Evolutionary conservation across 2,888 invertebrate genomes (phyloP).

Genomic region (Buathra laborator): DNA sequence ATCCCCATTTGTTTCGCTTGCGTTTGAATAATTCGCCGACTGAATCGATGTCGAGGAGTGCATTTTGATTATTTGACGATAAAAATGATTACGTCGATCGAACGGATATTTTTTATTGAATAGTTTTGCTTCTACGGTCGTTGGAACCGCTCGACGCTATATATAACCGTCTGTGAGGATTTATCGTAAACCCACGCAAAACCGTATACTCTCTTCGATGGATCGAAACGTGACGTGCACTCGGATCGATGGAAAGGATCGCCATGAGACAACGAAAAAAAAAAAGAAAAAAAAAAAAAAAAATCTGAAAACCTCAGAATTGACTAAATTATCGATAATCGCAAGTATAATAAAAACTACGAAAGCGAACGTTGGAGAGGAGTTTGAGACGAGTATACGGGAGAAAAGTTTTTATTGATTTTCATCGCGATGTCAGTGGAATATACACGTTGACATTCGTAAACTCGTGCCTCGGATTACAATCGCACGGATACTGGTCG

Average conservation of each 20-base stretch:
- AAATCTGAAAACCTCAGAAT: constrained; percentile 1
- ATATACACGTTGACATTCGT: not conserved
- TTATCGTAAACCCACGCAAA: not conserved
- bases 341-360: not conserved
- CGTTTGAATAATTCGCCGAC: not conserved
- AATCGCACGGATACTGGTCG: not conserved
- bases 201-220: constrained; percentile 20
- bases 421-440: not conserved
- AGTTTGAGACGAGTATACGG: not conserved
- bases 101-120: constrained; percentile 34
- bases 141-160: constrained; percentile 21
- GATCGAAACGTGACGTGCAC: constrained; percentile 14
- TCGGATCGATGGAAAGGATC: not conserved
- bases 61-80: not conserved
- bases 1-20: not conserved
- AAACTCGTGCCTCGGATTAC: not conserved
- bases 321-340: not conserved
- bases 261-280: constrained; percentile 42
- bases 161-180: constrained; percentile 1
- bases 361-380: not conserved
- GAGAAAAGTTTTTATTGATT: not conserved
- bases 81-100: not conserved
- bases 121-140: constrained; percentile 36
- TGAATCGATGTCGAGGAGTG: not conserved
- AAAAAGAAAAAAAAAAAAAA: constrained; percentile 33